Evolutionary conservation across 2,113 vertebrate genomes (phyloP).

Genomic region (Nicator chloris): DNA sequence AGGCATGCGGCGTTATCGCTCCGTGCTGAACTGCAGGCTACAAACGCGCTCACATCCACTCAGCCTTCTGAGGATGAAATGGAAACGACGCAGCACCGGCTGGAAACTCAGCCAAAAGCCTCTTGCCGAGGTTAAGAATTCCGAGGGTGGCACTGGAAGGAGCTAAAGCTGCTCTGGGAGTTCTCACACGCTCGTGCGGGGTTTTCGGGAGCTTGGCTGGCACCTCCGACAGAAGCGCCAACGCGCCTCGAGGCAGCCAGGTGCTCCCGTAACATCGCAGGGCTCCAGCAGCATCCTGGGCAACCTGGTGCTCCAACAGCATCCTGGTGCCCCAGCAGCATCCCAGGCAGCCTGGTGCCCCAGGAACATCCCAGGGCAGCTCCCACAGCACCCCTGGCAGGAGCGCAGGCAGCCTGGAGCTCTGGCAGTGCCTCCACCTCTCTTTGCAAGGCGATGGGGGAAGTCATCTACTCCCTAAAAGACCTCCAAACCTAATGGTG

Average conservation of each 20-base stretch:
- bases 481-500: neutral
- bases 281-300: neutral
- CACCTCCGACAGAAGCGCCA: neutral
- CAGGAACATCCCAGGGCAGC: neutral
- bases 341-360: neutral
- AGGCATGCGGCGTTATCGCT: accelerated
- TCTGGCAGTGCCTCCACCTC: neutral
- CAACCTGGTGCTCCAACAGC: neutral
- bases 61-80: neutral
- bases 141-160: neutral
- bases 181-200: neutral
- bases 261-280: accelerated
- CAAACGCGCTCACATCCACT: neutral
- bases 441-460: neutral
- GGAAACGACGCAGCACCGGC: neutral
- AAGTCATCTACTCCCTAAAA: neutral
- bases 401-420: neutral
- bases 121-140: neutral
- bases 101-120: neutral
- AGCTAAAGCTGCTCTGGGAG: neutral
- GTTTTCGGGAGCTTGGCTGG: neutral
- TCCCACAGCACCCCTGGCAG: neutral
- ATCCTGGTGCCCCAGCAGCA: too few relatives aligned
- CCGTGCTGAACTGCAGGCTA: neutral
- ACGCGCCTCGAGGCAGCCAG: neutral